Percentiles rank a stretch among this genome's conserved stretches.
These are phyloP conservation scores for Nycticorax nycticorax DNA, from an alignment of 2,113 vertebrate species.

Conservation along the genomic window DNA sequence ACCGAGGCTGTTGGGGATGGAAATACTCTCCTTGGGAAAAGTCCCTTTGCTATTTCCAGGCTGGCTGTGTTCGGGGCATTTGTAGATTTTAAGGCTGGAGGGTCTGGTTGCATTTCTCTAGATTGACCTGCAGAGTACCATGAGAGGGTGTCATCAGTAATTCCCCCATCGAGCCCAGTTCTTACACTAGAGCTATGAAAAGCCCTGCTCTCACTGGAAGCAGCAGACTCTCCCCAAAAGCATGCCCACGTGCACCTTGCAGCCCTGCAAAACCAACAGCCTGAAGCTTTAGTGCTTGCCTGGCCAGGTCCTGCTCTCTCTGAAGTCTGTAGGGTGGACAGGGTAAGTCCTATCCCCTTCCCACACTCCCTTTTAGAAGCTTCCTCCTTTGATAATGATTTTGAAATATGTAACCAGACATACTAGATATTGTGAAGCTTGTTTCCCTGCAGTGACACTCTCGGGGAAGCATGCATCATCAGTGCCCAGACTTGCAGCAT, in stretches of 20 bases:
- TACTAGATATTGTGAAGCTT: background rate
- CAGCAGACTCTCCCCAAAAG: background rate
- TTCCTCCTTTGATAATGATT: background rate
- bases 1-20: background rate
- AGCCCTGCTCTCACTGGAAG: accelerated
- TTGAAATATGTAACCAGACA: background rate
- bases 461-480: background rate
- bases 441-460: background rate
- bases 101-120: background rate
- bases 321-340: background rate
- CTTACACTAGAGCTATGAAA: background rate
- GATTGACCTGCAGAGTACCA: background rate
- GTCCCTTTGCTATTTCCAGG: background rate
- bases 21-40: background rate
- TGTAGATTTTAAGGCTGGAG: background rate
- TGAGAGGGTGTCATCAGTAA: background rate
- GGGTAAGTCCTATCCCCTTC: background rate
- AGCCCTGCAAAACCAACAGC: background rate
- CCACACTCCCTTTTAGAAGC: background rate
- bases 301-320: background rate
- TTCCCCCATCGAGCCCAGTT: background rate
- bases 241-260: accelerated
- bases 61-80: background rate
- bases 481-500: background rate
- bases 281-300: background rate